phyloP scores from a whole-genome alignment of 1,140 invertebrate genomes.

The Arctopsyche grandis region DNA sequence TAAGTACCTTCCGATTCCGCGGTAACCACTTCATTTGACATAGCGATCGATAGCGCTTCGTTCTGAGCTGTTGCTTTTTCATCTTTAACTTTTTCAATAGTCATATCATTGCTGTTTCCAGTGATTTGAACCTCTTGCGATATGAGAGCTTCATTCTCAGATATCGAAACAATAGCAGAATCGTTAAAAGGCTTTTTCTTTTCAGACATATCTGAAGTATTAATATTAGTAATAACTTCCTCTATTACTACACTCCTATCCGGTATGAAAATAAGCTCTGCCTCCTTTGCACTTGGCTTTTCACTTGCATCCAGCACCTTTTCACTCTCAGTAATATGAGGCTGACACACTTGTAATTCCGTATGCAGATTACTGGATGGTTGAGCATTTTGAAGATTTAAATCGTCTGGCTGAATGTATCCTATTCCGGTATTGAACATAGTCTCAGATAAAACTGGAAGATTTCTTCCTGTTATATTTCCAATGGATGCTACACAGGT shows the following conservation, averaged over 20 bases:
- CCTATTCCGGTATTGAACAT: conserved; percentile 46
- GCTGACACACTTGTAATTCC: conserved; percentile 47
- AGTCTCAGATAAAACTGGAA: conserved; percentile 46
- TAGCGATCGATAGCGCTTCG: conserved; percentile 57
- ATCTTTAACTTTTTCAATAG: conserved; percentile 52
- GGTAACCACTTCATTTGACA: conserved; percentile 47
- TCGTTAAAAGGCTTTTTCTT: conserved; percentile 46
- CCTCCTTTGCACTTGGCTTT: conserved; percentile 52
- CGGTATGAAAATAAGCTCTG: conserved; percentile 59
- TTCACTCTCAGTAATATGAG: conserved; percentile 60
- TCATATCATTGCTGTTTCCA: conserved; percentile 40
- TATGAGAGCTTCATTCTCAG: conserved; percentile 48
- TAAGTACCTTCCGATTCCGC: conserved; percentile 47
- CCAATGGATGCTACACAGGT: conserved; percentile 35
- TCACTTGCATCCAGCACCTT: conserved; percentile 56
- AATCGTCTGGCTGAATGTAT: conserved; percentile 37
- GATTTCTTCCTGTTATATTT: conserved; percentile 43
- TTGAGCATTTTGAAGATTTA: conserved; percentile 41
- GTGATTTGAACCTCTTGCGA: conserved; percentile 37
- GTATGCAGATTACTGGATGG: conserved; percentile 32
- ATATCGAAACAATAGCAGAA: conserved; percentile 35
- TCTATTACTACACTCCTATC: conserved; percentile 59
- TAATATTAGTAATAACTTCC: conserved; percentile 56
- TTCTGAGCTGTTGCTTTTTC: conserved; percentile 58
- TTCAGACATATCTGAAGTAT: conserved; percentile 55